These are phyloP conservation scores for Tiliqua scincoides DNA, from an alignment of 2,113 vertebrate species.

Conservation along the genomic window DNA sequence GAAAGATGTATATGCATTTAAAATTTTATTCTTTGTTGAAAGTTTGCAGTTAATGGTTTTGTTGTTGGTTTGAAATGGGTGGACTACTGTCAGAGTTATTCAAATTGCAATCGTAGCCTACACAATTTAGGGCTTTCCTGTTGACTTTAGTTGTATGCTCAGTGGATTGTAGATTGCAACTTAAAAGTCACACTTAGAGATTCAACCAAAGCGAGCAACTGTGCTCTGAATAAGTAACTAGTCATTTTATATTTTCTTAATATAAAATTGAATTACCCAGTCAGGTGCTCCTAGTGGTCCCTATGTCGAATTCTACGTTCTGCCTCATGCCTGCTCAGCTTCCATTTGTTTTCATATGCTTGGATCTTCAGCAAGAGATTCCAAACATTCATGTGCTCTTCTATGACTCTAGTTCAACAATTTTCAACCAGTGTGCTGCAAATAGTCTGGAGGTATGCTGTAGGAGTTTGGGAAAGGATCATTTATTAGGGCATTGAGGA, in stretches of 20 bases:
- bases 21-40: background rate
- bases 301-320: background rate
- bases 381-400: background rate
- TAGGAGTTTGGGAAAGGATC: too few species aligned
- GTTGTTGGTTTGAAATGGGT: background rate
- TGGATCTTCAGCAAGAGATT: background rate
- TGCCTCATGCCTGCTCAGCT: background rate
- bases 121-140: background rate
- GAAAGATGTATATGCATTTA: too few species aligned
- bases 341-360: background rate
- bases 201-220: background rate
- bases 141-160: background rate
- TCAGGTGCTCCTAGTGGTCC: background rate
- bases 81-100: background rate
- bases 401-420: too few species aligned
- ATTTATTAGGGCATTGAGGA: too few species aligned
- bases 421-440: too few species aligned
- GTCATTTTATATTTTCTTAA: background rate
- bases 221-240: background rate
- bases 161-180: background rate
- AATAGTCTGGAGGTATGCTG: too few species aligned
- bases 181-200: background rate
- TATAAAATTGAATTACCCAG: background rate
- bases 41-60: background rate
- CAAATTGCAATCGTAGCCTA: background rate